Conservation (phyloP, 2,113 vertebrate species). For the Tonatia bakeri region DNA sequence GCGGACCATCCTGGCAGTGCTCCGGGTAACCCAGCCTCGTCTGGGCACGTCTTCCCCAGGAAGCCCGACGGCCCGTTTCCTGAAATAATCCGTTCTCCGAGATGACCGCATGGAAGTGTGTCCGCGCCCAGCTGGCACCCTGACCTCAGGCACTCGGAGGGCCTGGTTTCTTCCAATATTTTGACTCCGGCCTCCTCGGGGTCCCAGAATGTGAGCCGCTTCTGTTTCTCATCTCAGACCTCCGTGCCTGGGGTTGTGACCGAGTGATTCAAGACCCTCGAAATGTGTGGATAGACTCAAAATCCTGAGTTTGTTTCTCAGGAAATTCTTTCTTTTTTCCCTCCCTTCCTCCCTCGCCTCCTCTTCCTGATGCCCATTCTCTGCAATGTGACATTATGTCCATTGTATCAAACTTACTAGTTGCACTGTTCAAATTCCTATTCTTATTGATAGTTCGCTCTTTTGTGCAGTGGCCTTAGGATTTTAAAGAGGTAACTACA, state of each 20-base stretch:
- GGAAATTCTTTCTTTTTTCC: background rate
- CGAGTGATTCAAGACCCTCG: background rate
- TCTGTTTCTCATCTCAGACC: background rate
- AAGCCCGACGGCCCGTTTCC: background rate
- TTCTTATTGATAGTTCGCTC: background rate
- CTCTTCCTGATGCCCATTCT: background rate
- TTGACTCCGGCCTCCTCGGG: background rate
- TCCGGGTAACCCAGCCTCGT: too few species aligned
- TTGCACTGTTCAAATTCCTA: background rate
- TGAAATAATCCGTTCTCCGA: background rate
- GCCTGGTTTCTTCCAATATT: background rate
- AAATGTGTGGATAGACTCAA: background rate
- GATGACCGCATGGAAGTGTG: background rate
- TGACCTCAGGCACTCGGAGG: background rate
- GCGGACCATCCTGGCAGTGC: too few species aligned
- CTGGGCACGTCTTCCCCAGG: background rate
- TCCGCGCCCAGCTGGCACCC: background rate
- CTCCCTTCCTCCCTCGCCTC: too few species aligned
- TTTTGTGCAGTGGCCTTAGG: background rate
- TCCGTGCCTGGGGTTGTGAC: background rate
- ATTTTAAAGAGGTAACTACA: background rate
- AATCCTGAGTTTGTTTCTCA: background rate
- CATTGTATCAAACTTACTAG: background rate
- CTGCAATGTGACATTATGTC: background rate
- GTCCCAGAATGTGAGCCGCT: background rate